Base-by-base conservation (phyloP, 2,113 vertebrate species). In the Syngnathus scovelli region DNA sequence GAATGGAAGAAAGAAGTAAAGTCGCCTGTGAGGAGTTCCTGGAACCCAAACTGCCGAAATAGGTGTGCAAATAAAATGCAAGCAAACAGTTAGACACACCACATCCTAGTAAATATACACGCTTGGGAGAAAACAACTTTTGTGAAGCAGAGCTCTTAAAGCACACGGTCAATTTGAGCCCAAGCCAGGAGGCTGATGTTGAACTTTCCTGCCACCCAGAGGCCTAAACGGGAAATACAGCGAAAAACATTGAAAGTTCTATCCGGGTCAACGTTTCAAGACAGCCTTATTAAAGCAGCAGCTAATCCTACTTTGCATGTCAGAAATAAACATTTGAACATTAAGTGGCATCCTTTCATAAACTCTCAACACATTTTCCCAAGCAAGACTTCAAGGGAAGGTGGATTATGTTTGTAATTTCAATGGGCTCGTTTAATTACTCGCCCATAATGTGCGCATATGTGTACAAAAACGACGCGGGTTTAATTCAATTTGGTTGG, bases 201-300 rank as follows among this genome's bases (percentile, higher is more conserved):
- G 78, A 86, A 71, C 87, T 77, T 77, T 86, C 55, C 83, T 86
- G 87, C 87, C 89, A 81, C 85, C 85, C 58, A 83, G 83, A 87
- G 89, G 86, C 49, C 19, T 48, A 8, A 64, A 73, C 61, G 19
- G 21, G 11, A 5, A n/a, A 73, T 82, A 16, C 85, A 84, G 12
- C 16, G 43, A 7, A 56, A 36, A 43, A 49, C 6, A 10, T 15
- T 52, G 19, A 38, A 56, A 27, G 15, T 56, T 33, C 27, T 12
- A 15, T 39, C n/a, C 39, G n/a, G 6, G 37, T 71, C 18, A 1
- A 60, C 64, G 56, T 67, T 64, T 74, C 65, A 56, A 39, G 38
- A 27, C 49, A 9, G 21, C 5, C 12, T 52, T 55, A 66, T 62
- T 51, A 68, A 78, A 71, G 36, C 15, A 33, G 36, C 13, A 0